These are phyloP conservation scores for Tortricodes alternella DNA, from an alignment of 2,888 invertebrate genomes.

Conservation along the genomic window DNA sequence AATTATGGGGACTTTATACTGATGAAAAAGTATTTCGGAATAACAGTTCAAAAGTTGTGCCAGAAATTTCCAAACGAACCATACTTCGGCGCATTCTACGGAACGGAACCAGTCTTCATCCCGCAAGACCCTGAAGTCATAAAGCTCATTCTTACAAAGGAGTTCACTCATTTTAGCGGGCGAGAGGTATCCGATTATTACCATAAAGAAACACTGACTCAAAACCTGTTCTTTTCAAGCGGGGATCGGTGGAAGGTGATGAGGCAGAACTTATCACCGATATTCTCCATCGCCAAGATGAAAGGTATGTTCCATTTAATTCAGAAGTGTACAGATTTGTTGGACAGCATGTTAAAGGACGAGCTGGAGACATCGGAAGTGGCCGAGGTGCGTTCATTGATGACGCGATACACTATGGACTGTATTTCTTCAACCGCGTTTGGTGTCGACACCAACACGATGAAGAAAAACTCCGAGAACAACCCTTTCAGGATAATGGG, in stretches of 20 bases:
- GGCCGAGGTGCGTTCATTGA: constrained; percentile 36
- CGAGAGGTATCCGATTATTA: constrained; percentile 39
- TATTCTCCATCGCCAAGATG: constrained; percentile 45
- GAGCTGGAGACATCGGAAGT: constrained; percentile 26
- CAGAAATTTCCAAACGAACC: constrained; percentile 37
- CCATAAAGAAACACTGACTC: constrained; percentile 37
- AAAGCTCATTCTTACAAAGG: constrained; percentile 43
- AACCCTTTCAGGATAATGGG: constrained; percentile 47
- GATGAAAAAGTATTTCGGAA: constrained; percentile 36
- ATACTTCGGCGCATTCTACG: constrained; percentile 30
- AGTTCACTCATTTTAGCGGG: constrained; percentile 43
- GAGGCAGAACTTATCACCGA: constrained; percentile 43
- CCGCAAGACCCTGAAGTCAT: constrained; percentile 41
- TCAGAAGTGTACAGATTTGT: constrained; percentile 36
- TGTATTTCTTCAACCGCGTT: constrained; percentile 47
- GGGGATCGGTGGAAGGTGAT: constrained; percentile 45
- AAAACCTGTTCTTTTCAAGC: constrained; percentile 42
- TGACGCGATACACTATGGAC: constrained; percentile 47
- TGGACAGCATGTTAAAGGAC: constrained; percentile 38
- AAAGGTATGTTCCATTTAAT: constrained; percentile 48
- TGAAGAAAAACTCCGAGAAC: constrained; percentile 35
- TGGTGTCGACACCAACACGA: constrained; percentile 46
- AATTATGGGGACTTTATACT: constrained; percentile 46
- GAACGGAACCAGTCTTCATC: constrained; percentile 30
- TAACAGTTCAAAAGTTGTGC: constrained; percentile 39